A percentile compares a stretch with the other conserved stretches of the same genome.
phyloP scores from a whole-genome alignment of 2,113 vertebrate genomes.

The Balaeniceps rex region DNA sequence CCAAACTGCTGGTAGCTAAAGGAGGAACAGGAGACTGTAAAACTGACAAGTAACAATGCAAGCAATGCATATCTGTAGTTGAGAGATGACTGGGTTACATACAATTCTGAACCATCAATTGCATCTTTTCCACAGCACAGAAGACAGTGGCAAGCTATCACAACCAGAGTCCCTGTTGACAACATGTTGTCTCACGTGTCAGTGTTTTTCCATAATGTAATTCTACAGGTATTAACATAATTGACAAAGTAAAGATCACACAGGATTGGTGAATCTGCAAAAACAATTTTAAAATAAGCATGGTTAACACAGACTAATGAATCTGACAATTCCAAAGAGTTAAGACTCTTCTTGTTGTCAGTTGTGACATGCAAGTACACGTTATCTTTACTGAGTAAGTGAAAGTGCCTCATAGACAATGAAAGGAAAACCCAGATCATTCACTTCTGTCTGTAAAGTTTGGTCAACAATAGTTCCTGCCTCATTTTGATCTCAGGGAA shows the following conservation, averaged over 20 bases:
- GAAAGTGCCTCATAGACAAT: neutral
- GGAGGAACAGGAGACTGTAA: neutral
- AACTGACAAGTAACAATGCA: neutral
- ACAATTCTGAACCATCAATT: slow-evolving; percentile 9
- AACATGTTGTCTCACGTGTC: neutral
- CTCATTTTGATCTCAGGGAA: neutral
- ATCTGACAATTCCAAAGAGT: neutral
- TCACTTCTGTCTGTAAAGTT: neutral
- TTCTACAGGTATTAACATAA: slow-evolving; percentile 18
- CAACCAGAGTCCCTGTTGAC: neutral
- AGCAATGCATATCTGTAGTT: neutral
- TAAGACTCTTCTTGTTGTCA: neutral
- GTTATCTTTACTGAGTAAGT: neutral
- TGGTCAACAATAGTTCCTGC: neutral
- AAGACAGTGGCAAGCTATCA: neutral
- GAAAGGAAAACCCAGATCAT: neutral
- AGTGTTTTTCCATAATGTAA: neutral
- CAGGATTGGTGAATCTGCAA: neutral
- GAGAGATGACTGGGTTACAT: slow-evolving; percentile 22
- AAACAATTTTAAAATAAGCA: neutral
- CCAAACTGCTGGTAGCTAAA: neutral
- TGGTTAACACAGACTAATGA: slow-evolving; percentile 3
- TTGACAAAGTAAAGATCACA: slow-evolving; percentile 38
- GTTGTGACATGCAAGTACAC: neutral
- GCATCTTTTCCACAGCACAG: slow-evolving; percentile 16